Base-by-base conservation (phyloP, 2,888 invertebrate species). In the Phaonia tiefii region DNA sequence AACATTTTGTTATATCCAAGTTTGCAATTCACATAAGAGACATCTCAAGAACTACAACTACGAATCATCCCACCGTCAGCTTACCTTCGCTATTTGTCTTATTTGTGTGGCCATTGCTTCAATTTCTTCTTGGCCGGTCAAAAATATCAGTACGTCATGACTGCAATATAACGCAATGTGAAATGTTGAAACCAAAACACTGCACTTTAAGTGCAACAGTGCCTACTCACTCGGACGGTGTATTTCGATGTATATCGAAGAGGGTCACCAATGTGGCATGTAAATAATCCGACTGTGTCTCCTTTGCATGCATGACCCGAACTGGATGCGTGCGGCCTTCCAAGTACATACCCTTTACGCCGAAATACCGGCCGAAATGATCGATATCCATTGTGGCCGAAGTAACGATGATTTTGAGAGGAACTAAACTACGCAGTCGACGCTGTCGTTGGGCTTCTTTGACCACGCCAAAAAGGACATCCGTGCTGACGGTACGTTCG, bases 301-400 rank as follows among this genome's bases (percentile, higher is more conserved):
- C 92, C 85, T 93, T 92, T 0, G 95, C 91, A 86, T 96, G 95
- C 90, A 94, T 94, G 67, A 96, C 93, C 66, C 94, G 93, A 0
- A 97, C 95, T 0, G 96, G 95, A 90, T 93, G 95, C 42, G 97
- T 96, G 83, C 98, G 92, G 0, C 99, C 99, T 90, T 97, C 96
- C 56, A 99, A 91, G 89, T 98, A 98, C 85, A 98, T 92, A 0
- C 96, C 97, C 60, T 95, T 95, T 63, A 96, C 96, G 86, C 96
- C 93, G 89, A 98, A 99, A 90, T 98, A 99, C 82, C 93, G 92
- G 42, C 95, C 94, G 90, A 99, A 98, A 86, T 96, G 95, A 90
- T 97, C 97, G 8, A 97, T 97, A 91, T 98, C 97, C 97, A 98
- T 98, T 13, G 98, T 98, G 0, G 98, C 98, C 0, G 98, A 98